These are phyloP conservation scores for Pocillopora grandis DNA, from an alignment of 92 coral and sea anemone genomes.

Conservation along the genomic window DNA sequence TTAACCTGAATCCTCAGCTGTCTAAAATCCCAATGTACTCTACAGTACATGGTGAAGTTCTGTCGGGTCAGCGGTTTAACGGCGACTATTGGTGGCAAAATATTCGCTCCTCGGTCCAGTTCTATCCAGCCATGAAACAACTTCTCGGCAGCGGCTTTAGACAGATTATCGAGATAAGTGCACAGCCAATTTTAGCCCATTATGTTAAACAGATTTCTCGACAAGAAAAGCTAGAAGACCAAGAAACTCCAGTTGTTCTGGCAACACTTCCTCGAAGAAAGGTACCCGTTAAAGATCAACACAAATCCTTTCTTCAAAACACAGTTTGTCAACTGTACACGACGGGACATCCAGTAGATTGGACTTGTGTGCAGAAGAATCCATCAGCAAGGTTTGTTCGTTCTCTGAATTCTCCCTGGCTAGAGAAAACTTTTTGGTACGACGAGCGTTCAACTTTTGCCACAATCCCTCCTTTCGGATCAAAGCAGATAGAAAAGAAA, in stretches of 20 bases:
- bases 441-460: neutral
- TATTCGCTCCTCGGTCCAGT: conserved; percentile 56
- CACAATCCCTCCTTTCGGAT: neutral
- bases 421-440: conserved; percentile 56
- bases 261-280: conserved; percentile 54
- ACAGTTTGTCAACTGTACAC: conserved; percentile 42
- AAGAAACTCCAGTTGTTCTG: conserved; percentile 28
- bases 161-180: conserved; percentile 53
- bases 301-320: conserved; percentile 52
- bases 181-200: conserved; percentile 65
- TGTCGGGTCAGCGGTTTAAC: conserved; percentile 37
- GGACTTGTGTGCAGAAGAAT: conserved; percentile 49
- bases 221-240: conserved; percentile 26
- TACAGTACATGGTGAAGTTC: conserved; percentile 52
- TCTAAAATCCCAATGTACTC: conserved; percentile 50
- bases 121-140: conserved; percentile 41
- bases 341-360: conserved; percentile 50
- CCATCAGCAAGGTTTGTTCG: conserved; percentile 46
- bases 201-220: conserved; percentile 53
- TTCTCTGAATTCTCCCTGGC: conserved; percentile 65
- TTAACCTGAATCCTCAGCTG: conserved; percentile 27
- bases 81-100: conserved; percentile 69
- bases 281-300: conserved; percentile 44
- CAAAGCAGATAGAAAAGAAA: neutral
- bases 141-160: conserved; percentile 47